phyloP scores from a whole-genome alignment of 2,113 vertebrate species.

The Tringa solitaria region DNA sequence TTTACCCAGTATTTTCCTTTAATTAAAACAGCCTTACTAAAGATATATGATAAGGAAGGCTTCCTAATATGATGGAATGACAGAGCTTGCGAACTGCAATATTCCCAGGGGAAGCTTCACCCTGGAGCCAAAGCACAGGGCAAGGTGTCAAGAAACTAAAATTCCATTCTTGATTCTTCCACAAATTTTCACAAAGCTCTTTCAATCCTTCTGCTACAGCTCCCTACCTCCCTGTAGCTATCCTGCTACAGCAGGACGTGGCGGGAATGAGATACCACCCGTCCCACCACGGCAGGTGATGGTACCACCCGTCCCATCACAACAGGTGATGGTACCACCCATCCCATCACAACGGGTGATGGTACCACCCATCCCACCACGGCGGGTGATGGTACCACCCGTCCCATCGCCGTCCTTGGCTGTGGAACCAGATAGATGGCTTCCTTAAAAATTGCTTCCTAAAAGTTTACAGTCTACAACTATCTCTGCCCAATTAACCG shows the following conservation, averaged over 20 bases:
- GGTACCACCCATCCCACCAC: too few species aligned
- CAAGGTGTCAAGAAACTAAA: neutral
- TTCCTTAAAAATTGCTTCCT: neutral
- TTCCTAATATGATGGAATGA: neutral
- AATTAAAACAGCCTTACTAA: neutral
- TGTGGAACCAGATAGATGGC: rapidly evolving
- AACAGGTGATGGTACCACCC: too few species aligned
- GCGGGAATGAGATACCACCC: rapidly evolving
- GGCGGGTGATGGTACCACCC: too few species aligned
- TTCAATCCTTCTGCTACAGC: neutral
- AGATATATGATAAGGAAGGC: neutral
- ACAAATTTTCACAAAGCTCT: neutral
- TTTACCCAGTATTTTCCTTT: neutral
- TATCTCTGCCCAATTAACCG: neutral
- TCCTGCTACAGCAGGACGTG: too few species aligned
- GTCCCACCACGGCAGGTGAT: too few species aligned
- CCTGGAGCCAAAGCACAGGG: neutral
- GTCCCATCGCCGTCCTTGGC: neutral
- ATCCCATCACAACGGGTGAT: too few species aligned
- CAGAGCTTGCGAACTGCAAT: neutral
- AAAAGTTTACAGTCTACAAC: neutral
- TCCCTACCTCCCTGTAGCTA: neutral
- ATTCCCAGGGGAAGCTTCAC: neutral
- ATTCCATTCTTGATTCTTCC: neutral
- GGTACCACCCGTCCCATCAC: too few species aligned